Evolutionary conservation across 2,113 vertebrate species (phyloP), one percentile per base, ranked within the genome.

Genomic region (Ranitomeya variabilis): DNA sequence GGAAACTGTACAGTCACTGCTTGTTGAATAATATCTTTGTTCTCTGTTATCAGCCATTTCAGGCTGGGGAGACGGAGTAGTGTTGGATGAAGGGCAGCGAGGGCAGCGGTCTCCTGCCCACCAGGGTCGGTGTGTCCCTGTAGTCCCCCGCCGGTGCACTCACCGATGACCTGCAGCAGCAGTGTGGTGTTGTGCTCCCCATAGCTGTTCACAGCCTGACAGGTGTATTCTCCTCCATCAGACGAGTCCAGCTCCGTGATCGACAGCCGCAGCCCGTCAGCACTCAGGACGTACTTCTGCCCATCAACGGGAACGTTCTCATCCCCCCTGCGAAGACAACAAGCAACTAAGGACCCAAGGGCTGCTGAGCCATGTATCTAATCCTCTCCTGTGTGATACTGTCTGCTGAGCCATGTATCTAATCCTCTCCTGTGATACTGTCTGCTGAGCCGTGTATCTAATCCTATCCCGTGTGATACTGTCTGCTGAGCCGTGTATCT

Each of bases 211-310:
- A 7, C 13, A 10, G 87, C 87, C 9, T 55, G 62, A 26, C 87
- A 89, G 21, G 87, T 89, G 52, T 89, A 89, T 55, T 89, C 80
- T 13, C 87, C 87, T 12, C 37, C 80, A 55, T 89, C 87, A 1
- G 57, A 54, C 73, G 54, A 45, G 1, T 83, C 80, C 71, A 89
- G 71, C 31, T 78, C 54, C 0, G 82, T 71, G 37, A 89, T 78
- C 0, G 80, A 62, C 59, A 89, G 59, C 71, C 78, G 21, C n/a
- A 45, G 87, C 0, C 81, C 59, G 4, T 66, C 31, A 8, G 71
- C 9, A 23, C 80, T 84, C 10, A 89, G 79, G 1, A 57, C 31
- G 6, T 67, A 89, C 19, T 89, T 89, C 69, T 88, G 54, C 6
- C 80, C 87, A 54, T 84, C 80, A 2, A 62, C n/a, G 21, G 23